These are phyloP conservation scores for Dasyornis broadbenti DNA, from an alignment of 2,113 vertebrate genomes.

Conservation along the genomic window DNA sequence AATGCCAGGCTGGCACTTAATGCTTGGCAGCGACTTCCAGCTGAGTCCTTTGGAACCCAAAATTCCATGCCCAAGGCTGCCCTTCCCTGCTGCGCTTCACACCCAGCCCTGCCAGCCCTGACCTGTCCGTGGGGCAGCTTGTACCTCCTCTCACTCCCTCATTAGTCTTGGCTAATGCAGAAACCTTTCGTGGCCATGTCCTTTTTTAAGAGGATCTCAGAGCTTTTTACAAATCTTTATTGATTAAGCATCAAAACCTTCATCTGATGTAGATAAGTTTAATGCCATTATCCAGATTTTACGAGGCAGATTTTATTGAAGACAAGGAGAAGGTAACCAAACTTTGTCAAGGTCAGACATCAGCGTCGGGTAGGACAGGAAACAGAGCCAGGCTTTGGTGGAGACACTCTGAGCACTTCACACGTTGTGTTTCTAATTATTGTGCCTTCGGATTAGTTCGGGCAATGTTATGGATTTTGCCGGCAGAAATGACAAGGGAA, in stretches of 20 bases:
- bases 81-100: not conserved
- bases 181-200: not conserved
- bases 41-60: not conserved
- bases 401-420: not conserved
- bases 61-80: not conserved
- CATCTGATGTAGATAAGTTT: constrained; percentile 44
- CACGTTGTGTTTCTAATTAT: not conserved
- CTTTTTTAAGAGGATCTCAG: not conserved
- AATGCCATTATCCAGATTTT: constrained; percentile 47
- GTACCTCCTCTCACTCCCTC: not conserved
- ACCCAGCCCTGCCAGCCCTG: not conserved
- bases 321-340: not conserved
- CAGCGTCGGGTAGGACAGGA: not conserved
- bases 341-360: constrained; percentile 34
- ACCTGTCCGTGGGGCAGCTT: not conserved
- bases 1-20: not conserved
- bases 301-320: constrained; percentile 27
- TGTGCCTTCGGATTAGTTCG: not conserved
- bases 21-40: not conserved
- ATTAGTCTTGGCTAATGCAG: not conserved
- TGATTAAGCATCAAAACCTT: constrained; percentile 52
- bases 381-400: not conserved
- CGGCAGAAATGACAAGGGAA: not conserved
- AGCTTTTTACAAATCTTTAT: constrained; percentile 43
- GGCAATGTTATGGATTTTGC: not conserved